Evolutionary conservation across 2,888 invertebrate species (phyloP).

Genomic region (Molanna angustata): DNA sequence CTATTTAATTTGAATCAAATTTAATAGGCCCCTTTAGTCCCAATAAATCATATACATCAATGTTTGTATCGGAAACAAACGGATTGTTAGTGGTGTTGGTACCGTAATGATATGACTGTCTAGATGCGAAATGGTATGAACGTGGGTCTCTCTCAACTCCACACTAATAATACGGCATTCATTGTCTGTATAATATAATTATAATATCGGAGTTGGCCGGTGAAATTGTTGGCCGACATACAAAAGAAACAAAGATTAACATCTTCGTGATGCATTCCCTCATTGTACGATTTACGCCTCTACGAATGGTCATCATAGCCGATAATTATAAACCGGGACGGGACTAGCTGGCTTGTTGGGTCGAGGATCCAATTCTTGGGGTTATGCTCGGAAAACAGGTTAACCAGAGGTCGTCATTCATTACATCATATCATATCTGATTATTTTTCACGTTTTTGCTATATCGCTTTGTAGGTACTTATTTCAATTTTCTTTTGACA

Average conservation of each 20-base stretch:
- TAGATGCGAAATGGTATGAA: conserved; percentile 12
- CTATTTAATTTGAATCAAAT: too few species aligned
- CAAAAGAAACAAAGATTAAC: conserved; percentile 16
- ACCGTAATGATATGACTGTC: conserved; percentile 4
- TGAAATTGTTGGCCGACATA: conserved; percentile 14
- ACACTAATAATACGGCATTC: conserved; percentile 20
- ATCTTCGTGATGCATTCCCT: conserved; percentile 26
- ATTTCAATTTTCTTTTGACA: too few species aligned
- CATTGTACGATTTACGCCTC: conserved; percentile 23
- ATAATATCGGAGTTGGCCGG: conserved; percentile 1
- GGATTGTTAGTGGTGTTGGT: conserved; percentile 13
- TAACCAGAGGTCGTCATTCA: too few species aligned
- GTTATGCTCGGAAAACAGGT: too few species aligned
- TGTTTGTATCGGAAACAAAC: conserved; percentile 21
- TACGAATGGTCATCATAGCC: conserved; percentile 23
- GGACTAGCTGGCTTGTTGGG: too few species aligned
- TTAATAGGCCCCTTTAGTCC: conserved; percentile 6
- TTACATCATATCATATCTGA: too few species aligned
- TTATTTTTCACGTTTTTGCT: too few species aligned
- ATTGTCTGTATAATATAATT: conserved; percentile 2
- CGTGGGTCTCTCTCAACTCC: conserved; percentile 3
- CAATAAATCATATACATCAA: conserved; percentile 20
- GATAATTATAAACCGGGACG: conserved; percentile 19
- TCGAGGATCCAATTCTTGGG: conserved; percentile 1
- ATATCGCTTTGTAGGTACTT: too few species aligned